Percentiles rank a stretch among this genome's conserved stretches.
Conservation (phyloP, 2,113 vertebrate genomes). For the Conger conger region DNA sequence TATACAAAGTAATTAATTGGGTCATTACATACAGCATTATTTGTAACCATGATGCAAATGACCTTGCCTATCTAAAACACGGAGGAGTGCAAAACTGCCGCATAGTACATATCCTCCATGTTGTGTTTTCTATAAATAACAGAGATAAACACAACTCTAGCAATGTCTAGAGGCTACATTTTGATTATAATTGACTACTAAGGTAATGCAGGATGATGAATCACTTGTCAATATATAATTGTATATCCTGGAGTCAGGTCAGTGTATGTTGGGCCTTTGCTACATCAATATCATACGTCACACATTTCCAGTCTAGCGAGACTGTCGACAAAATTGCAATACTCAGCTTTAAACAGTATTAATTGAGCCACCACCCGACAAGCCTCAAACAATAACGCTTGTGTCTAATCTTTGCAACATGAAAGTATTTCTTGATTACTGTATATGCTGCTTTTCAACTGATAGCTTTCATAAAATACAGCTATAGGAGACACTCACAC, state of each 20-base stretch:
- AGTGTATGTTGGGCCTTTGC: background rate
- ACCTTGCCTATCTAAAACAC: background rate
- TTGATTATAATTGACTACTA: conserved; percentile 9
- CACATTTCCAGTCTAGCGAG: background rate
- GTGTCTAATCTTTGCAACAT: background rate
- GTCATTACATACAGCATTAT: background rate
- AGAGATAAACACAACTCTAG: background rate
- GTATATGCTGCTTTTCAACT: background rate
- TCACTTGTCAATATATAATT: background rate
- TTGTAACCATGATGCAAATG: background rate
- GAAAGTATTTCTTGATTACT: background rate
- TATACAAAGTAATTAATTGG: background rate
- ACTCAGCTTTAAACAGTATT: background rate
- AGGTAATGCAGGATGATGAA: conserved; percentile 3
- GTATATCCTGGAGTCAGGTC: background rate
- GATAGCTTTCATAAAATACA: background rate
- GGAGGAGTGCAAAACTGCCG: background rate
- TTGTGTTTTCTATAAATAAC: background rate
- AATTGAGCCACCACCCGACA: background rate
- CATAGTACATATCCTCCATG: background rate
- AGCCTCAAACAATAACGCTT: background rate
- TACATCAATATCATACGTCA: background rate
- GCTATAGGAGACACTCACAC: background rate
- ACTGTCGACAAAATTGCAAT: background rate
- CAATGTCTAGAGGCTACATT: background rate